Percentiles rank a stretch among this genome's conserved stretches.
Evolutionary conservation across 2,113 vertebrate species (phyloP).

Genomic region (Cyanoliseus patagonus): DNA sequence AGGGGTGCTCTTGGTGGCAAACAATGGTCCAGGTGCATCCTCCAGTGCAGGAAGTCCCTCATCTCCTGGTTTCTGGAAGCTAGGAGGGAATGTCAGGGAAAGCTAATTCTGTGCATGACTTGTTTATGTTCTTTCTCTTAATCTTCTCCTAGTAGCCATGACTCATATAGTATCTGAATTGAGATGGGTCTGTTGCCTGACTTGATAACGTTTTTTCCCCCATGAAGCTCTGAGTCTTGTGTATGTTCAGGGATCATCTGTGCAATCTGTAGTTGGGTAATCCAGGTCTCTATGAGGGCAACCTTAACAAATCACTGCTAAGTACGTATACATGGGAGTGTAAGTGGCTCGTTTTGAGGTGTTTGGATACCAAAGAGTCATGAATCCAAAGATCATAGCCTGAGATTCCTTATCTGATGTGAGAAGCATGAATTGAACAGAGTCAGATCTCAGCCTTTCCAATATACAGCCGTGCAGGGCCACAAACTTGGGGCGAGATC

Average conservation of each 20-base stretch:
- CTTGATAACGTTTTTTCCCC: background rate
- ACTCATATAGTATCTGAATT: fast-evolving
- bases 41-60: background rate
- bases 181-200: background rate
- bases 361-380: background rate
- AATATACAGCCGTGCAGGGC: background rate
- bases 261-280: background rate
- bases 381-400: background rate
- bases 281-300: background rate
- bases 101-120: background rate
- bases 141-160: background rate
- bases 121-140: background rate
- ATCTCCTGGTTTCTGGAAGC: slow-evolving; percentile 1
- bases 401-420: background rate
- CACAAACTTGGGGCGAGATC: background rate
- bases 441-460: background rate
- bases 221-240: background rate
- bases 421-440: background rate
- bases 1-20: background rate
- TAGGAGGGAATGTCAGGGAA: background rate
- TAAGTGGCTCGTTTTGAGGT: background rate
- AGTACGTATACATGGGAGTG: background rate
- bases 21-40: slow-evolving; percentile 34
- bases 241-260: background rate
- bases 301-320: background rate